phyloP scores from a whole-genome alignment of 2,113 vertebrate genomes.

The Neolamprologus sp. region DNA sequence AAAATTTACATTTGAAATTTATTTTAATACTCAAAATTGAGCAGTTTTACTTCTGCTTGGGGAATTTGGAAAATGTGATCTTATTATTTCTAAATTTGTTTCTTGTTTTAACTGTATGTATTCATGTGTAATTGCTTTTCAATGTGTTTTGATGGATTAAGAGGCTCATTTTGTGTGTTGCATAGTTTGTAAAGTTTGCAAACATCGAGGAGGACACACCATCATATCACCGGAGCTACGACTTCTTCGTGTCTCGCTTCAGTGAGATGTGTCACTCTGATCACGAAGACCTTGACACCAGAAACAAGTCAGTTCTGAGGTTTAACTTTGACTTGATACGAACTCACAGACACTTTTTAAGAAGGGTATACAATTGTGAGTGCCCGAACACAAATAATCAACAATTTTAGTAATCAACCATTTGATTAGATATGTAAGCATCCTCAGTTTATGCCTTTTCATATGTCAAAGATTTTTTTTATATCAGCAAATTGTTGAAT shows the following conservation, averaged over 20 bases:
- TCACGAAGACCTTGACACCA: constrained; percentile 75
- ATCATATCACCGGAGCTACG: constrained; percentile 89
- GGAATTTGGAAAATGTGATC: background rate
- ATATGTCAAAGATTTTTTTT: background rate
- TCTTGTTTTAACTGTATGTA: background rate
- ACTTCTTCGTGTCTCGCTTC: constrained; percentile 91
- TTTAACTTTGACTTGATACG: background rate
- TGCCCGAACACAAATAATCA: background rate
- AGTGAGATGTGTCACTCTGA: constrained; percentile 91
- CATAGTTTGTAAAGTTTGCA: constrained; percentile 90
- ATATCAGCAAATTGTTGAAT: background rate
- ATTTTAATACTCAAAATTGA: background rate
- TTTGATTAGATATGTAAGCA: background rate
- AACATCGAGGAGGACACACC: constrained; percentile 94
- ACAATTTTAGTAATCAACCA: background rate
- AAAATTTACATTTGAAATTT: background rate
- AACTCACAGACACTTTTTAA: background rate
- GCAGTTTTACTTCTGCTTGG: background rate
- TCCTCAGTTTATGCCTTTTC: background rate
- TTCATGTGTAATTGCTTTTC: background rate
- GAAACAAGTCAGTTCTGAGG: constrained; percentile 74
- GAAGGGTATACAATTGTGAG: background rate
- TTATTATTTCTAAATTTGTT: background rate
- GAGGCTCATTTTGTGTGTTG: background rate
- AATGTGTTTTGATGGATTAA: background rate